Evolutionary conservation across 1,140 invertebrate genomes (phyloP).

Genomic region (Formica exsecta): DNA sequence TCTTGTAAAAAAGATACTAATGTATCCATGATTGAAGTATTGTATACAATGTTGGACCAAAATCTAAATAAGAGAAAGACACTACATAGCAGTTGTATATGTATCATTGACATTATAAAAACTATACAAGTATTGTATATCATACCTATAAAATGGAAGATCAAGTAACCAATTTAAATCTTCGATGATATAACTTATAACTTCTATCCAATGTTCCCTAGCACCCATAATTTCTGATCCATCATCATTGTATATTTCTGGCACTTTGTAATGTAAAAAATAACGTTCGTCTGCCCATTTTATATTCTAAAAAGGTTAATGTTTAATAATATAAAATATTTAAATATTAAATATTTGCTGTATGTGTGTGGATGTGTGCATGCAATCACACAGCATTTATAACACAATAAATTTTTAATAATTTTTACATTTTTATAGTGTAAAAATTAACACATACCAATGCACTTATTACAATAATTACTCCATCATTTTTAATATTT

Average conservation of each 20-base stretch:
- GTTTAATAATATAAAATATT: constrained; percentile 42
- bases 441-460: constrained; percentile 77
- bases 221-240: constrained; percentile 83
- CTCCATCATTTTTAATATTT: constrained; percentile 73
- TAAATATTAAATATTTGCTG: background rate
- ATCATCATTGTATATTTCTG: constrained; percentile 76
- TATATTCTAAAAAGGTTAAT: constrained; percentile 77
- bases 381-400: background rate
- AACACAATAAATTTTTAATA: background rate
- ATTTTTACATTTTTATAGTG: background rate
- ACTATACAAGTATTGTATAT: constrained; percentile 3
- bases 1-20: constrained; percentile 92
- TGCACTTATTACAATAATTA: constrained; percentile 75
- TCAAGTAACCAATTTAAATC: constrained; percentile 88
- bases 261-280: constrained; percentile 83
- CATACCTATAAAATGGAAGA: constrained; percentile 86
- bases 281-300: constrained; percentile 81
- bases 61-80: constrained; percentile 87
- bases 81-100: constrained; percentile 4
- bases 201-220: constrained; percentile 88
- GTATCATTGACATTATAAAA: constrained; percentile 27
- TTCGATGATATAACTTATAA: constrained; percentile 86
- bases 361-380: too few relatives aligned
- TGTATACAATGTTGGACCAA: constrained; percentile 93
- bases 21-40: constrained; percentile 89